These are phyloP conservation scores for Neosilurus mollespiculum DNA, from an alignment of 2,797 vertebrate genomes.

Conservation along the genomic window DNA sequence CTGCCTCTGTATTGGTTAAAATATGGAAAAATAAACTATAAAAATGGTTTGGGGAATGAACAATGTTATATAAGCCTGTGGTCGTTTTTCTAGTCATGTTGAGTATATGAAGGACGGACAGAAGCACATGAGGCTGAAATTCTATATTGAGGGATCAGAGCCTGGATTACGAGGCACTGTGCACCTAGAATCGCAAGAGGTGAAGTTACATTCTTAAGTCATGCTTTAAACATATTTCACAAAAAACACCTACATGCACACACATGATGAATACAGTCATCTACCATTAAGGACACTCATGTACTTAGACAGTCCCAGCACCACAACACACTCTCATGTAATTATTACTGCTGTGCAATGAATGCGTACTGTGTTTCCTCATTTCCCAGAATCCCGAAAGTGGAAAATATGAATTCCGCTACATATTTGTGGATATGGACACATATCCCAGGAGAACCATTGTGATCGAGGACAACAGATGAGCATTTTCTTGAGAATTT, in stretches of 20 bases:
- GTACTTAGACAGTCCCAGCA: not conserved
- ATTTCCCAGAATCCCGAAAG: slow-evolving; percentile 81
- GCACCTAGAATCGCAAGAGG: slow-evolving; percentile 89
- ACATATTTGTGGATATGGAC: slow-evolving; percentile 89
- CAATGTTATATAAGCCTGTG: not conserved
- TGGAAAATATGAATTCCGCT: slow-evolving; percentile 86
- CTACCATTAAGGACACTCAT: not conserved
- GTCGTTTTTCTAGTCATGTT: slow-evolving; percentile 73
- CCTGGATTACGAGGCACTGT: slow-evolving; percentile 86
- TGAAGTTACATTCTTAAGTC: slow-evolving; percentile 41
- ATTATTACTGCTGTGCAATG: not conserved
- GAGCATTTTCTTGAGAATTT: slow-evolving; percentile 31
- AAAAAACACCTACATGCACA: not conserved
- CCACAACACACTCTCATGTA: not conserved
- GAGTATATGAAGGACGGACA: slow-evolving; percentile 85
- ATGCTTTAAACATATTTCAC: not conserved
- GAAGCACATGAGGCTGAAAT: slow-evolving; percentile 87
- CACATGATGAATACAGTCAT: not conserved
- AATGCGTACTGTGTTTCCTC: slow-evolving; percentile 24
- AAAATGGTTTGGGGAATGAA: not conserved
- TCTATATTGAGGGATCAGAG: slow-evolving; percentile 93
- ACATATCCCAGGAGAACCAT: slow-evolving; percentile 86
- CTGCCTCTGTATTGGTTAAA: too few species aligned
- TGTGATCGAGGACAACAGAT: slow-evolving; percentile 89
- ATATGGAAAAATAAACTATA: too few species aligned